Conservation (phyloP, 2,797 vertebrate genomes). For the Neomorphus geoffroyi region DNA sequence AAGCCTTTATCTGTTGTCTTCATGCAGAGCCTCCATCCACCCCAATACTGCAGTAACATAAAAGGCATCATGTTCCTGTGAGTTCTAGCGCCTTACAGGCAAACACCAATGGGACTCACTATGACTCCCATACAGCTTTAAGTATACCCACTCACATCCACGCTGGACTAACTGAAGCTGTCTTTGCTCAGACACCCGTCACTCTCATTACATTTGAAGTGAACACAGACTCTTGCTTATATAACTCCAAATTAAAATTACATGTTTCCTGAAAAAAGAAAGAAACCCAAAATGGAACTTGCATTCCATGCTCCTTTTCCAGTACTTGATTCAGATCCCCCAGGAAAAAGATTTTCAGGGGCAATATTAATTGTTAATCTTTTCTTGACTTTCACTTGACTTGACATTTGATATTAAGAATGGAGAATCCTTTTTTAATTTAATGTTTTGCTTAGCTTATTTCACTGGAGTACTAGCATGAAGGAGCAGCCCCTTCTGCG, state of each 20-base stretch:
- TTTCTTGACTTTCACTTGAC: neutral
- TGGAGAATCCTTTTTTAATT: slow-evolving; percentile 18
- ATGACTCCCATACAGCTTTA: neutral
- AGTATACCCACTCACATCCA: neutral
- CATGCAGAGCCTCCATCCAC: neutral
- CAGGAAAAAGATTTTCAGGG: neutral
- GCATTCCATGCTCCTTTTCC: neutral
- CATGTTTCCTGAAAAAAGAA: neutral
- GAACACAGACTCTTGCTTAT: neutral
- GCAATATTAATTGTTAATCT: slow-evolving; percentile 3
- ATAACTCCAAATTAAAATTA: neutral
- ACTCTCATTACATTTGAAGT: neutral
- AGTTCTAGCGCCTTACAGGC: neutral
- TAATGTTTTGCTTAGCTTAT: slow-evolving; percentile 22
- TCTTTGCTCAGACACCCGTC: neutral
- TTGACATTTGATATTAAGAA: slow-evolving; percentile 33
- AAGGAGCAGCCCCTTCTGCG: neutral
- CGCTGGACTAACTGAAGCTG: neutral
- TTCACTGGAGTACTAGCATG: neutral
- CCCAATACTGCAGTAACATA: neutral
- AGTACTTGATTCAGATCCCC: neutral
- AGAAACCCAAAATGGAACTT: neutral
- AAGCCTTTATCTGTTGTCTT: neutral
- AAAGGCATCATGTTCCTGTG: neutral
- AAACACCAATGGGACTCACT: neutral